phyloP scores from a whole-genome alignment of 2,888 invertebrate species.

The Ormyrus labotus region DNA sequence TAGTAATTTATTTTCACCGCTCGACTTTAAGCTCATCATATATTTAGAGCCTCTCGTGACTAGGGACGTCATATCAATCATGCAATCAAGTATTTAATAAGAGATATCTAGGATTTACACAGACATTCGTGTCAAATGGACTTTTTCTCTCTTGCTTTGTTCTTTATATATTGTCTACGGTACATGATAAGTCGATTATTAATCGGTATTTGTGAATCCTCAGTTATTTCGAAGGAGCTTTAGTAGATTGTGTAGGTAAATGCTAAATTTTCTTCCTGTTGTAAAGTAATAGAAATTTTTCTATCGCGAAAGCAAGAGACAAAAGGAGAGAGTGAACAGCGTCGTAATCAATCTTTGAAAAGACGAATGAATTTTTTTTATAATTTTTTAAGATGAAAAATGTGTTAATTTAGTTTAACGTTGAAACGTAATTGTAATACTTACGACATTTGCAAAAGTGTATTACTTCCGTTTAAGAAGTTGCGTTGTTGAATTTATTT shows the following conservation, averaged over 20 bases:
- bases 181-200: conserved; percentile 20
- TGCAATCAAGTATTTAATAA: conserved; percentile 69
- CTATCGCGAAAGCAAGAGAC: conserved; percentile 39
- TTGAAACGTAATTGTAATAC: conserved; percentile 49
- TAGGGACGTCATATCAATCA: conserved; percentile 72
- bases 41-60: conserved; percentile 56
- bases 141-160: conserved; percentile 54
- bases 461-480: conserved; percentile 26
- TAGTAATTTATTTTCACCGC: conserved; percentile 73
- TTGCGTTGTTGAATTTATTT: conserved; percentile 31
- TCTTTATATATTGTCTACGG: conserved; percentile 20
- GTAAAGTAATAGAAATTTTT: conserved; percentile 7
- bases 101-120: conserved; percentile 53
- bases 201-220: conserved; percentile 23
- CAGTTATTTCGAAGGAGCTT: conserved; percentile 7
- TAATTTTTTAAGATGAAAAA: conserved; percentile 55
- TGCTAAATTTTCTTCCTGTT: background rate
- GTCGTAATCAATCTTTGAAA: conserved; percentile 45
- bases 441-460: conserved; percentile 32
- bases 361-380: conserved; percentile 52
- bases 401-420: conserved; percentile 53
- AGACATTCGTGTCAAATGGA: conserved; percentile 38
- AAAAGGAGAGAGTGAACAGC: conserved; percentile 29
- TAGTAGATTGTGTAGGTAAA: conserved; percentile 11
- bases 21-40: conserved; percentile 63